These are phyloP conservation scores for Crenuchus spilurus DNA, from an alignment of 2,797 vertebrate species.

Conservation along the genomic window DNA sequence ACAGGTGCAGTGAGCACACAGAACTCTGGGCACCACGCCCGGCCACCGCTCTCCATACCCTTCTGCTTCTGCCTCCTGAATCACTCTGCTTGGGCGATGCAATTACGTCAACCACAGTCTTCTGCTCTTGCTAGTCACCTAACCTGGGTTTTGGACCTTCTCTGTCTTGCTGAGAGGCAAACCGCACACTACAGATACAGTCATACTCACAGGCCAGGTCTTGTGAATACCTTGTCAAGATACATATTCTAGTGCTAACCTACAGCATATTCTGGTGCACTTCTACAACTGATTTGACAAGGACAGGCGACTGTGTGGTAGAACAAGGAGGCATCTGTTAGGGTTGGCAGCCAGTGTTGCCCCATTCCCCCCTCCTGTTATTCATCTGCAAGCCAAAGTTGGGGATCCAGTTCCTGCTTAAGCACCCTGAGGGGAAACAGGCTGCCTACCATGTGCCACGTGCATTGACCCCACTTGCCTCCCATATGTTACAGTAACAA, in stretches of 20 bases:
- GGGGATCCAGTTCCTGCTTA: slow-evolving; percentile 60
- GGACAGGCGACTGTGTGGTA: slow-evolving; percentile 68
- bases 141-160: not conserved
- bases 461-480: slow-evolving; percentile 71
- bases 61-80: slow-evolving; percentile 1
- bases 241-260: not conserved
- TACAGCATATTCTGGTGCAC: not conserved
- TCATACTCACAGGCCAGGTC: slow-evolving; percentile 24
- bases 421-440: slow-evolving; percentile 44
- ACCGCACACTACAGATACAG: not conserved
- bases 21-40: slow-evolving; percentile 44
- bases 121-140: not conserved
- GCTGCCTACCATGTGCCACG: slow-evolving; percentile 66
- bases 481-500: slow-evolving; percentile 67
- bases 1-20: slow-evolving; percentile 50
- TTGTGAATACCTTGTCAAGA: not conserved
- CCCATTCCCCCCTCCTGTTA: slow-evolving; percentile 49
- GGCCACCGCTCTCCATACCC: slow-evolving; percentile 12
- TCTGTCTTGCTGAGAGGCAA: not conserved
- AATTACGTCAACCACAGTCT: slow-evolving; percentile 15
- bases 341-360: slow-evolving; percentile 65
- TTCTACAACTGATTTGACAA: slow-evolving; percentile 61
- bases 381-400: slow-evolving; percentile 71
- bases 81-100: not conserved
- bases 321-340: slow-evolving; percentile 78